Evolutionary conservation across 2,113 vertebrate species (phyloP).

Genomic region (Limanda limanda): DNA sequence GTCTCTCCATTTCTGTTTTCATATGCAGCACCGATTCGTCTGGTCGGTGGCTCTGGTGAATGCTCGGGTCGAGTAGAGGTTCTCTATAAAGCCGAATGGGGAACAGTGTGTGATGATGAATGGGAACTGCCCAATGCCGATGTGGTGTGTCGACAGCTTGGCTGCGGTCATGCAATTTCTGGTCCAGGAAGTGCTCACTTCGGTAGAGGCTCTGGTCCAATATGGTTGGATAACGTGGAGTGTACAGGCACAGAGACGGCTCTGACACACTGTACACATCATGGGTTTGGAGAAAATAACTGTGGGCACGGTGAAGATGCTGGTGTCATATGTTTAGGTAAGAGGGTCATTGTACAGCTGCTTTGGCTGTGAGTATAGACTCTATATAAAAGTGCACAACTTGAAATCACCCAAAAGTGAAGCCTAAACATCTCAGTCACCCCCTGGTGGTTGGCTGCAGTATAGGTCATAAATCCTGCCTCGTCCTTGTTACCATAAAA

Average conservation of each 20-base stretch:
- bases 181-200: constrained; percentile 58
- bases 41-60: constrained; percentile 27
- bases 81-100: constrained; percentile 66
- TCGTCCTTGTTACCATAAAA: too few relatives aligned
- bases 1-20: neutral
- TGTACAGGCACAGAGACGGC: constrained; percentile 65
- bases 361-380: neutral
- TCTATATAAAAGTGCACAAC: neutral
- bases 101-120: constrained; percentile 75
- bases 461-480: too few relatives aligned
- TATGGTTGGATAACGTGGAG: constrained; percentile 75
- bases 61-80: constrained; percentile 72
- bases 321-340: constrained; percentile 75
- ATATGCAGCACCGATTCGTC: constrained; percentile 48
- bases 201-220: constrained; percentile 67
- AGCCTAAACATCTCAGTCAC: neutral
- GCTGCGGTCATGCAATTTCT: constrained; percentile 64
- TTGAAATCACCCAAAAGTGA: neutral
- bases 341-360: neutral
- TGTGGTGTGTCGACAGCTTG: constrained; percentile 71
- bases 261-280: constrained; percentile 64
- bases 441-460: too few relatives aligned
- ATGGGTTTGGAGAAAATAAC: constrained; percentile 62
- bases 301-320: constrained; percentile 77
- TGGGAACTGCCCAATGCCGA: constrained; percentile 49